A percentile compares a stretch with the other conserved stretches of the same genome.
phyloP scores from a whole-genome alignment of 2,113 vertebrate genomes.

The Nothoprocta pentlandii region DNA sequence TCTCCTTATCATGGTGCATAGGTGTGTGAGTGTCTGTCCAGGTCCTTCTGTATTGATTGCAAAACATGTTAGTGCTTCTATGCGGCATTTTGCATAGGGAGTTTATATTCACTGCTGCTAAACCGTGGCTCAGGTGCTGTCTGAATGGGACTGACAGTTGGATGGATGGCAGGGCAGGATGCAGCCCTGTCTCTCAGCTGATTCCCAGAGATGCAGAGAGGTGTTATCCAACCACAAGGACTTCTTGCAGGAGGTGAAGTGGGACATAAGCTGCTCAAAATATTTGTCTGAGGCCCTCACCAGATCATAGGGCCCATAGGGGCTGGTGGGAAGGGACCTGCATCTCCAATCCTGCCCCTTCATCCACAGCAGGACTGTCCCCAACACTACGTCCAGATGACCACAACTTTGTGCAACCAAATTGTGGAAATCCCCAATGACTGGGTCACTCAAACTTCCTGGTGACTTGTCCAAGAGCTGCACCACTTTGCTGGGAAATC shows the following conservation, averaged over 20 bases:
- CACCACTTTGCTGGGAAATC: neutral
- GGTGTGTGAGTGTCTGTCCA: slow-evolving; percentile 37
- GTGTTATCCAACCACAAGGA: neutral
- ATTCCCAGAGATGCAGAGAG: neutral
- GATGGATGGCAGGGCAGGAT: neutral
- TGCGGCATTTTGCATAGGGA: neutral
- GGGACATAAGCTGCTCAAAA: neutral
- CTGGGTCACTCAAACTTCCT: neutral
- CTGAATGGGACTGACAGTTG: neutral
- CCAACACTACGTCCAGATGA: fast-evolving
- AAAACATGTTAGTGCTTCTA: neutral
- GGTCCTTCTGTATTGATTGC: neutral
- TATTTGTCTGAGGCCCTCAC: neutral
- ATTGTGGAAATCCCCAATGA: neutral
- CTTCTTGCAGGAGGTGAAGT: neutral
- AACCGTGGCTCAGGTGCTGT: neutral
- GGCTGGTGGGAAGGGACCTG: neutral
- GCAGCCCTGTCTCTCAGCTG: neutral
- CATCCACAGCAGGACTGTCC: neutral
- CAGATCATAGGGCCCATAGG: neutral
- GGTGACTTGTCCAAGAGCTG: neutral
- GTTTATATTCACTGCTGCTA: neutral
- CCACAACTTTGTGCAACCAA: neutral
- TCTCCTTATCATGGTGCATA: slow-evolving; percentile 74
- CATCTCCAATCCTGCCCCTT: neutral